Evolutionary conservation across 2,797 vertebrate species (phyloP).

Genomic region (Melanotaenia parkinsoni): DNA sequence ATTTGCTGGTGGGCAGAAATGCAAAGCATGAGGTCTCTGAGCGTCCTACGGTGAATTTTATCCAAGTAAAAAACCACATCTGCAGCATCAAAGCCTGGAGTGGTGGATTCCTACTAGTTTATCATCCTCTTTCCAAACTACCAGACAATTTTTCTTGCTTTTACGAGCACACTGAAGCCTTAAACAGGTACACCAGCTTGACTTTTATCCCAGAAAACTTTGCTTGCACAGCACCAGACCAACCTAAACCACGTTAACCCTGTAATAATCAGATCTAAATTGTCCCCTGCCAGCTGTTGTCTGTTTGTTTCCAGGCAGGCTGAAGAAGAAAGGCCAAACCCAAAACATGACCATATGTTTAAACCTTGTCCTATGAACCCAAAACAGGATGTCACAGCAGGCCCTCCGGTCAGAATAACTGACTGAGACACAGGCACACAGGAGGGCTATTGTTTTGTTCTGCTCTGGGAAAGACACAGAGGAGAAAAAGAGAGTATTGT

Average conservation of each 20-base stretch:
- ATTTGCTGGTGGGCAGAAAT: constrained; percentile 49
- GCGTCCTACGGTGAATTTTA: constrained; percentile 53
- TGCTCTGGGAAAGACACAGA: constrained; percentile 54
- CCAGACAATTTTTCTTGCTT: constrained; percentile 22
- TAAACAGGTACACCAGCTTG: constrained; percentile 33
- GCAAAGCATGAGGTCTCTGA: constrained; percentile 28
- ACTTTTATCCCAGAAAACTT: neutral
- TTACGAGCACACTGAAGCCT: constrained; percentile 28
- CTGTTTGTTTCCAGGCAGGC: constrained; percentile 65
- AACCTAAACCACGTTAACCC: constrained; percentile 20
- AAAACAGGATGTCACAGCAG: constrained; percentile 82
- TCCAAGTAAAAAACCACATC: constrained; percentile 62
- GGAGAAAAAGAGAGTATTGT: constrained; percentile 38
- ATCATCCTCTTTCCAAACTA: constrained; percentile 51
- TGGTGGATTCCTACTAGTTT: constrained; percentile 56
- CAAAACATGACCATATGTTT: constrained; percentile 78
- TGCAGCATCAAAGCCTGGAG: constrained; percentile 66
- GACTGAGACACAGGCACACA: constrained; percentile 61
- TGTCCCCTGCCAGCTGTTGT: constrained; percentile 63
- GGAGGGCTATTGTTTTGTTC: constrained; percentile 71
- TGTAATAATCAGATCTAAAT: constrained; percentile 50
- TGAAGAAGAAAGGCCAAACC: constrained; percentile 53
- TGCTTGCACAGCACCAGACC: constrained; percentile 46
- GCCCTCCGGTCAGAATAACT: constrained; percentile 61
- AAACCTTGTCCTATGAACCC: constrained; percentile 75